Evolutionary conservation across 1,140 invertebrate genomes (phyloP).

Genomic region (Solenopsis invicta): DNA sequence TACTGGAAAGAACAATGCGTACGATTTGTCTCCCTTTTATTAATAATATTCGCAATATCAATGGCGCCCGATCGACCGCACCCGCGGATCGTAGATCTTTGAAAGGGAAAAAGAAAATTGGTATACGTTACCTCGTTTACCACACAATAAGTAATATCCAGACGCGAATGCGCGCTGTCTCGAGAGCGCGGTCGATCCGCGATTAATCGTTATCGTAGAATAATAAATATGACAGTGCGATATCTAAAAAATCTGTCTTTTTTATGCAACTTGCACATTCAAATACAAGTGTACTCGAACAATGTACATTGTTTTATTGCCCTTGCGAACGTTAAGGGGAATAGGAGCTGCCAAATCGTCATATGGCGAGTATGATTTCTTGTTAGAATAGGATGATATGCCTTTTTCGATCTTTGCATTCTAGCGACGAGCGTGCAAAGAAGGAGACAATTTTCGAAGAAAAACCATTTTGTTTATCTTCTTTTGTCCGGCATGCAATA

Average conservation of each 20-base stretch:
- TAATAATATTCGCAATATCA: conserved; percentile 80
- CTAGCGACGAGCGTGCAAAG: background rate
- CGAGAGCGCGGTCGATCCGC: conserved; percentile 70
- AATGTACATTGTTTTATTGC: conserved; percentile 85
- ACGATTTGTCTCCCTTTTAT: conserved; percentile 71
- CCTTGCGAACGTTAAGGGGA: conserved; percentile 81
- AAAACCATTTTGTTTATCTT: background rate
- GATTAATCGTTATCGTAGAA: conserved; percentile 80
- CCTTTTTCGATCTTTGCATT: background rate
- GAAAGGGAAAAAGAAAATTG: conserved; percentile 28
- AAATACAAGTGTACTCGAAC: conserved; percentile 83
- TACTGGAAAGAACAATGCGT: conserved; percentile 82
- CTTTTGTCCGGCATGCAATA: background rate
- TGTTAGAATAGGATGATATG: background rate
- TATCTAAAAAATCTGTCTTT: conserved; percentile 86
- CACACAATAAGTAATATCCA: background rate
- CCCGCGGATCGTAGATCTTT: conserved; percentile 35
- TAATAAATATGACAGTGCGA: conserved; percentile 86
- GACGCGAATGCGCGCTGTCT: background rate
- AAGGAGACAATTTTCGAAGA: background rate
- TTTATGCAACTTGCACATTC: conserved; percentile 85
- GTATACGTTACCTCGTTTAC: background rate
- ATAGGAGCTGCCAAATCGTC: conserved; percentile 17
- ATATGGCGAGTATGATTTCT: background rate
- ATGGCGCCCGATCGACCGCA: conserved; percentile 77